phyloP scores from a whole-genome alignment of 1,140 invertebrate species.

The Trissolcus basalis region DNA sequence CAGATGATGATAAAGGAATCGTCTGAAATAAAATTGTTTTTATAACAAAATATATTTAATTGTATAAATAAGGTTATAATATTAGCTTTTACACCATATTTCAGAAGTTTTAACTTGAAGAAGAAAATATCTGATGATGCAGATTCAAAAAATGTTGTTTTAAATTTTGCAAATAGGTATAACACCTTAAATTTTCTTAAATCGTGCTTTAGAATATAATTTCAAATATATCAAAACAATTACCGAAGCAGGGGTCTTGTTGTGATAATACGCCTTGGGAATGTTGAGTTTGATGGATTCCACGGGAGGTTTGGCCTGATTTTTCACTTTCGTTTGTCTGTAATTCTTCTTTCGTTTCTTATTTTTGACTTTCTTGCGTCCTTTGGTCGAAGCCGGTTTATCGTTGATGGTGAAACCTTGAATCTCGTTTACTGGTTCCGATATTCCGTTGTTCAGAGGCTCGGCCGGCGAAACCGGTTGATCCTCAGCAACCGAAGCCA shows the following conservation, averaged over 20 bases:
- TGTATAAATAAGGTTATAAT: no score
- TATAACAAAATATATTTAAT: no score
- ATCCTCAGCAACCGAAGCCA: constrained; percentile 71
- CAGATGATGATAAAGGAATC: no score
- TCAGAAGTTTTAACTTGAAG: no score
- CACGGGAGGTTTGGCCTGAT: constrained; percentile 45
- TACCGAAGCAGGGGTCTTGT: constrained; percentile 54
- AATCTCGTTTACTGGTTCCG: constrained; percentile 59
- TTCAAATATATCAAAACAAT: background rate
- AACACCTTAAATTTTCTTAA: no score
- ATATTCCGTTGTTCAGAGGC: constrained; percentile 79
- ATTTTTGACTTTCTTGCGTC: constrained; percentile 77
- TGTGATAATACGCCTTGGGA: constrained; percentile 71
- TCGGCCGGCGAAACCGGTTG: constrained; percentile 51
- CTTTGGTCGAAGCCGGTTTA: constrained; percentile 23
- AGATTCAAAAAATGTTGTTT: no score
- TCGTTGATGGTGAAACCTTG: constrained; percentile 26
- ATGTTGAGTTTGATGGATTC: constrained; percentile 74
- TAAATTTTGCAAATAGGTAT: no score
- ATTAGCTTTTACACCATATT: no score
- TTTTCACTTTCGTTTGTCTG: constrained; percentile 39
- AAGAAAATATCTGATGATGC: no score
- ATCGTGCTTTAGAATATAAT: background rate
- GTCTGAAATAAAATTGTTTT: no score
- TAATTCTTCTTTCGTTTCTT: constrained; percentile 77